Conservation (phyloP, 2,797 vertebrate species). For the Rhabdomys pumilio region DNA sequence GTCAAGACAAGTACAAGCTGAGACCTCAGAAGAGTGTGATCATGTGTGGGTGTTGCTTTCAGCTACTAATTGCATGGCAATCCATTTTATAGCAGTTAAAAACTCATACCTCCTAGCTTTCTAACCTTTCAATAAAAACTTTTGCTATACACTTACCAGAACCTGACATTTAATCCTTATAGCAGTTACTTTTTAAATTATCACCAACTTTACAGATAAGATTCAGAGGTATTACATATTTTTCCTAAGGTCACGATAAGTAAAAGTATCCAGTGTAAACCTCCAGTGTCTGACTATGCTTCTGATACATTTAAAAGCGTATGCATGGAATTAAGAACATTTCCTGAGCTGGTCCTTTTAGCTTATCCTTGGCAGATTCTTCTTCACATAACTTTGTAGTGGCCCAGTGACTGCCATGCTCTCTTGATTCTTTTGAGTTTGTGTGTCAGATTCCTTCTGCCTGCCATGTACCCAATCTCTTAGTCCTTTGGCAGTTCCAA, state of each 20-base stretch:
- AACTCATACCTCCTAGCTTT: background rate
- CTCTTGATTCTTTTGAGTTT: constrained; percentile 10
- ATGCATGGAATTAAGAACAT: background rate
- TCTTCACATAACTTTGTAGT: background rate
- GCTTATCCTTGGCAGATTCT: background rate
- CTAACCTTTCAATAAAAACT: background rate
- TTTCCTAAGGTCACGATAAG: background rate
- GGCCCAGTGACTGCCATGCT: background rate
- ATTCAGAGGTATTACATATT: background rate
- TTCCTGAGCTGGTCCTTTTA: background rate
- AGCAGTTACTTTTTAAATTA: constrained; percentile 24
- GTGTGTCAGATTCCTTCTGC: background rate
- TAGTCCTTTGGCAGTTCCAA: background rate
- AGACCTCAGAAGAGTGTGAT: background rate
- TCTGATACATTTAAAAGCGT: background rate
- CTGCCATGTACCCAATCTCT: background rate
- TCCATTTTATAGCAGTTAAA: constrained; percentile 4
- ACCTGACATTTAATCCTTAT: background rate
- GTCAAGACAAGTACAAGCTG: background rate
- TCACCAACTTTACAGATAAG: background rate
- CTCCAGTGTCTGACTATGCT: background rate
- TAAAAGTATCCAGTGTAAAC: background rate
- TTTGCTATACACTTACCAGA: background rate
- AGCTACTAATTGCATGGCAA: background rate
- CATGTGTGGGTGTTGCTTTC: background rate